These are phyloP conservation scores for Pristionchus japonicus DNA, from an alignment of 2,888 invertebrate species.

Conservation along the genomic window DNA sequence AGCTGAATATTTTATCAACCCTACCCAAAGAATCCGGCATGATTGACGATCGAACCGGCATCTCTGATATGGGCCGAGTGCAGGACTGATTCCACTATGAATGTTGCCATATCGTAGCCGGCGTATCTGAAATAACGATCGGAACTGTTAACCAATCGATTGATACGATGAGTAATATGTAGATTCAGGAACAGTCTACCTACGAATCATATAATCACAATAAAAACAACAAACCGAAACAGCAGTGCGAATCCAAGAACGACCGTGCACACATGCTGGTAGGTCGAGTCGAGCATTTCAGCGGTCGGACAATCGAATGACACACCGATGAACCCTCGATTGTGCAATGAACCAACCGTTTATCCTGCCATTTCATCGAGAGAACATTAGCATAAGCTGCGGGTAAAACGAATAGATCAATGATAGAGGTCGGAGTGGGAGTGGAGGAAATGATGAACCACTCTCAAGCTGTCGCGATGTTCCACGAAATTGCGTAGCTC, in stretches of 20 bases:
- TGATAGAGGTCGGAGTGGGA: not conserved
- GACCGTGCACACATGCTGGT: constrained; percentile 24
- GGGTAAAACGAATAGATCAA: not conserved
- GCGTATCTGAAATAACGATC: not conserved
- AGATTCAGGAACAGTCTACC: too few relatives aligned
- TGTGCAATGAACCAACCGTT: not conserved
- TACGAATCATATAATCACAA: too few relatives aligned
- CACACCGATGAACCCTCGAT: not conserved
- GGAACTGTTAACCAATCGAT: too few relatives aligned
- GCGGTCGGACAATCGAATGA: not conserved
- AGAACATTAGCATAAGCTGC: not conserved
- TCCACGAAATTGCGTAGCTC: too few relatives aligned
- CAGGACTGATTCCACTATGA: constrained; percentile 35
- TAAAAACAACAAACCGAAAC: not conserved
- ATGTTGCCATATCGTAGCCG: constrained; percentile 40
- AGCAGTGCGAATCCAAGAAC: not conserved
- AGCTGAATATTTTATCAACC: not conserved
- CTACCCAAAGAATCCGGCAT: constrained; percentile 38
- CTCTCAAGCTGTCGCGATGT: too few relatives aligned
- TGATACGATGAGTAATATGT: too few relatives aligned
- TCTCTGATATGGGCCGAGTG: constrained; percentile 32
- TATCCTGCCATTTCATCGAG: not conserved
- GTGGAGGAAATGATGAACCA: not conserved
- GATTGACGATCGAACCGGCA: not conserved
- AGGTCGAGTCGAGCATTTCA: constrained; percentile 10